Conservation (phyloP, 1,140 invertebrate species). For the Stratiolaelaps scimitus region DNA sequence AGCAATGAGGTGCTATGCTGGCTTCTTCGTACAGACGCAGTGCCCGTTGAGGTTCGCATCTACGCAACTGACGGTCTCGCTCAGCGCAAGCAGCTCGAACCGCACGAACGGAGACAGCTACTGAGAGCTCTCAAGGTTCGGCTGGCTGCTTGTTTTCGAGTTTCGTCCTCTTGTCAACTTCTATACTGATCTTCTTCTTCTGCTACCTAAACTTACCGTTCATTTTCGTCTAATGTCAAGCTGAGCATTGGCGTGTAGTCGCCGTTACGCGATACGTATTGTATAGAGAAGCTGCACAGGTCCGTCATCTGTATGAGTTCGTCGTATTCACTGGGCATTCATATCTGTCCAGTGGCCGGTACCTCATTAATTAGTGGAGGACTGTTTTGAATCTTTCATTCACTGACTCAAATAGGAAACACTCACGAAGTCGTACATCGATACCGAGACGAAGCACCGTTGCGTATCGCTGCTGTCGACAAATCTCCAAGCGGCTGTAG, state of each 20-base stretch:
- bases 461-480: constrained; percentile 3
- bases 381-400: neutral
- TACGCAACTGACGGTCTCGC: constrained; percentile 8
- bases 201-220: no score
- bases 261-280: no score
- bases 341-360: neutral
- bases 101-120: constrained; percentile 8
- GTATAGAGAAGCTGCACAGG: no score
- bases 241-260: no score
- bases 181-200: no score
- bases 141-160: neutral
- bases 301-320: no score
- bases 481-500: constrained; percentile 4
- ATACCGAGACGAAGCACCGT: neutral
- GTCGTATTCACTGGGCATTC: no score
- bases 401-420: neutral
- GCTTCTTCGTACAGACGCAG: neutral
- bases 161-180: no score
- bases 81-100: neutral
- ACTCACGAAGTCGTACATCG: constrained; percentile 12
- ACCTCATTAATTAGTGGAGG: neutral
- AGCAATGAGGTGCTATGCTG: constrained; percentile 1
- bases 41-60: constrained; percentile 8
- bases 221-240: no score
- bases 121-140: constrained; percentile 10